Base-by-base conservation (phyloP, 2,888 invertebrate species). In the Eledona agricola region DNA sequence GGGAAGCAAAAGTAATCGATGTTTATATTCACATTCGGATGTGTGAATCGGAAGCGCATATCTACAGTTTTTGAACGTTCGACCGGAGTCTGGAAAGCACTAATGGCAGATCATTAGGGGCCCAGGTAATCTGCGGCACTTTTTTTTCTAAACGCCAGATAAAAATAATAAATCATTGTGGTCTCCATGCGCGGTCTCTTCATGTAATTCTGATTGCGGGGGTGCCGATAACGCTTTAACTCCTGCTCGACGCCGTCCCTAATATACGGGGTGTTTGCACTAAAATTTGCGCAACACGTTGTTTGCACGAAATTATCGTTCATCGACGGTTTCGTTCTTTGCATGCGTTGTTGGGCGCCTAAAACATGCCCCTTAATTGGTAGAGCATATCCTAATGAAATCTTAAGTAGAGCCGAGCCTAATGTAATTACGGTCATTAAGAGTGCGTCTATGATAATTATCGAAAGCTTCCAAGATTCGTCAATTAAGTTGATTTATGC, bases 31-130 rank as follows among this genome's bases (percentile, higher is more conserved):
- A 22, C 40, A 57, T 55, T 56, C 47, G 60, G 55, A 60, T 60
- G 58, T 61, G 60, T 59, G 58, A 51, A 61, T 50, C 59, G 59
- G 61, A 63, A 59, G 62, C 55, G 55, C 32, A 32, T 57, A 60
- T 57, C 60, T 56, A 62, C 64, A 65, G 66, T 68, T 70, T 69
- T 69, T 67, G 65, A 63, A 58, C 62, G 58, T 61, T 63, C 63
- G 63, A 64, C 62, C 57, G 64, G 56, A 47, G 58, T 57, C 54
- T 55, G 59, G 46, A 59, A 63, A 62, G 64, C 70, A 71, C 74
- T 75, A 76, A 76, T 76, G 76, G 75, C 65, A 67, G 71, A 76
- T 76, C 76, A 75, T 76, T 76, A 76, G 74, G 73, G 71, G 35
- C 69, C 62, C 73, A 73, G 75, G 75, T 75, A 75, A 75, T 75